A percentile compares a stretch with the other conserved stretches of the same genome.
Conservation (phyloP, 2,113 vertebrate genomes). For the Physeter macrocephalus region DNA sequence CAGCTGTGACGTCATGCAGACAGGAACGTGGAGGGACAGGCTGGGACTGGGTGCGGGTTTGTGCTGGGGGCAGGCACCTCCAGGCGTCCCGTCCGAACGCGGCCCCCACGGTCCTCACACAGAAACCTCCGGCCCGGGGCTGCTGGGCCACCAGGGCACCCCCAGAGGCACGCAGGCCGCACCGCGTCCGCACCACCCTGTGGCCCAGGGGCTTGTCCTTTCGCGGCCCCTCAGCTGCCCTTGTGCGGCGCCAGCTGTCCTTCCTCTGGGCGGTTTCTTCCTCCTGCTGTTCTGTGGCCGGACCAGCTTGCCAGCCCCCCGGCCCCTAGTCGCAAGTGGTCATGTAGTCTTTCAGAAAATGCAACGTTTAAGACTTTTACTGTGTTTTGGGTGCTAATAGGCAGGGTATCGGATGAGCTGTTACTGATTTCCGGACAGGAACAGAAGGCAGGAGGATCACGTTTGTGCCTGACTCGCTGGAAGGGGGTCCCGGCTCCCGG, state of each 20-base stretch:
- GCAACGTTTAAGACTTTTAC: background rate
- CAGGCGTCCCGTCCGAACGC: slow-evolving; percentile 1
- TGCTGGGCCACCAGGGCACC: background rate
- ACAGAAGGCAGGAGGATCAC: background rate
- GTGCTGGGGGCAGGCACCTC: slow-evolving; percentile 82
- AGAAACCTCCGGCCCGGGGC: slow-evolving; percentile 65
- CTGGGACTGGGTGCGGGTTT: slow-evolving; percentile 81
- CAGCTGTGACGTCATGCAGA: slow-evolving; percentile 86
- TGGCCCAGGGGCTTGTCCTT: rapidly evolving
- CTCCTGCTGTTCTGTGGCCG: slow-evolving; percentile 18
- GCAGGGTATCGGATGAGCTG: slow-evolving; percentile 10
- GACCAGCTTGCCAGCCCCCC: background rate
- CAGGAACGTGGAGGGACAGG: slow-evolving; percentile 81
- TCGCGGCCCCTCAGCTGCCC: background rate
- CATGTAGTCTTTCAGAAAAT: background rate
- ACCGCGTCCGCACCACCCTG: too few species aligned
- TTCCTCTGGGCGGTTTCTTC: slow-evolving; percentile 19
- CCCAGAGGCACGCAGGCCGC: rapidly evolving
- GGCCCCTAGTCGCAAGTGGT: background rate
- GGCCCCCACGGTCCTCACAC: slow-evolving; percentile 22
- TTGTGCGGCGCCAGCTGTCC: slow-evolving; percentile 70
- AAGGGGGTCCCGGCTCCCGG: slow-evolving; percentile 51
- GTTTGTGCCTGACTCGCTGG: slow-evolving; percentile 61
- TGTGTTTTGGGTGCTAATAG: background rate
- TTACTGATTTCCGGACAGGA: slow-evolving; percentile 38